These are phyloP conservation scores for Globodera rostochiensis DNA, from an alignment of 1,140 invertebrate genomes.

Conservation along the genomic window DNA sequence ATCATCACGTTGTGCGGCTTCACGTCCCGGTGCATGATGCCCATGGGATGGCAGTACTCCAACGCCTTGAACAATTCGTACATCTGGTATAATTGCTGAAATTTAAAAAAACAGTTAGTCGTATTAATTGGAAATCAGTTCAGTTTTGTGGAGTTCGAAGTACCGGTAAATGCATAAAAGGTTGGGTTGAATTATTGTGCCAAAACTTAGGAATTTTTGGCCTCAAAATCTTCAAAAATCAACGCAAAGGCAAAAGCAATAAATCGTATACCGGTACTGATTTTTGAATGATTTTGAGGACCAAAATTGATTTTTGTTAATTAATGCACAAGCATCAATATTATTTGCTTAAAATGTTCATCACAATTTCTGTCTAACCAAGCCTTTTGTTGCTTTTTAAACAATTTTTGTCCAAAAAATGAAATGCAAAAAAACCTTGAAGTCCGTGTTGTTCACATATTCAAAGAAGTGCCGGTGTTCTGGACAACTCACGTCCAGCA, in stretches of 20 bases:
- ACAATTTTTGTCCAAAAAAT: too few species aligned
- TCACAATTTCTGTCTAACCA: too few species aligned
- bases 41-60: constrained; percentile 99
- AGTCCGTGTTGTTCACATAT: constrained; percentile 99
- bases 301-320: too few species aligned
- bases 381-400: too few species aligned
- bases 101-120: constrained; percentile 3
- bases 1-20: constrained; percentile 99
- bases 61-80: constrained; percentile 90
- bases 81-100: constrained; percentile 91
- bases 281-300: too few species aligned
- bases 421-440: constrained; percentile 76
- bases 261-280: too few species aligned
- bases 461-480: constrained; percentile 97
- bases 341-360: too few species aligned
- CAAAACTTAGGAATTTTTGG: too few species aligned
- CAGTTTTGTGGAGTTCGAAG: constrained; percentile 70
- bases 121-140: constrained; percentile 79
- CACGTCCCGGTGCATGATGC: constrained; percentile 87
- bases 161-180: not conserved
- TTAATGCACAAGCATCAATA: too few species aligned
- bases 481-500: constrained; percentile 94
- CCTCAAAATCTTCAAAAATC: too few species aligned
- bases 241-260: too few species aligned
- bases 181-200: too few species aligned